Evolutionary conservation across 2,888 invertebrate species (phyloP).

Genomic region (Drosophila pseudotakahashii): DNA sequence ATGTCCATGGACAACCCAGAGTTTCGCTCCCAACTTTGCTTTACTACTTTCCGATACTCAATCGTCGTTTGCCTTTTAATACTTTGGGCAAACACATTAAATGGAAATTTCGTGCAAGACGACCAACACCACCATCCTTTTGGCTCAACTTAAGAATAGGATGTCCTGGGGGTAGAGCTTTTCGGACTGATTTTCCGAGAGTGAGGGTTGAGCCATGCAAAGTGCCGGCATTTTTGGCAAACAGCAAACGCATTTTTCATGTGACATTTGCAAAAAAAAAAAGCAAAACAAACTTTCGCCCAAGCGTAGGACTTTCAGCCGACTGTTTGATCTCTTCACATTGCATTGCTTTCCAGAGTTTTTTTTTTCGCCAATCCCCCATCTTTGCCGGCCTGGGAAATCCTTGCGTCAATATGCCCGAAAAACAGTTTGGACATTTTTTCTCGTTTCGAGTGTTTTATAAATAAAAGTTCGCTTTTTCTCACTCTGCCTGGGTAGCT

Average conservation of each 20-base stretch:
- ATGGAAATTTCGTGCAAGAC: slow-evolving; percentile 73
- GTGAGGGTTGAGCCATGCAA: slow-evolving; percentile 58
- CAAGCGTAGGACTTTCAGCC: slow-evolving; percentile 45
- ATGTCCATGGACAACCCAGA: slow-evolving; percentile 44
- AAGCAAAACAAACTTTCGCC: slow-evolving; percentile 69
- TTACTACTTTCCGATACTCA: slow-evolving; percentile 79
- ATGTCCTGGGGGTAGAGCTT: slow-evolving; percentile 20
- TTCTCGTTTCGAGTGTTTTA: slow-evolving; percentile 71
- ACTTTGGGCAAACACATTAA: slow-evolving; percentile 76
- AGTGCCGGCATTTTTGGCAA: slow-evolving; percentile 70
- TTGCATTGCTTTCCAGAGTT: slow-evolving; percentile 54
- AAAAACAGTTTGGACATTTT: slow-evolving; percentile 54
- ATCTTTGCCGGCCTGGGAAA: slow-evolving; percentile 50
- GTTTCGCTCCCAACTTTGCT: slow-evolving; percentile 55
- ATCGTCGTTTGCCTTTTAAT: slow-evolving; percentile 79
- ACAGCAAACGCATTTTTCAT: slow-evolving; percentile 75
- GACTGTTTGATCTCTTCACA: slow-evolving; percentile 74
- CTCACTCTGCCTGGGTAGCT: slow-evolving; percentile 12
- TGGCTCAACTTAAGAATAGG: slow-evolving; percentile 25
- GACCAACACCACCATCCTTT: slow-evolving; percentile 37
- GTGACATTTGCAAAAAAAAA: slow-evolving; percentile 71
- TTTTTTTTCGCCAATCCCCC: slow-evolving; percentile 13
- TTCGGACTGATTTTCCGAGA: slow-evolving; percentile 10
- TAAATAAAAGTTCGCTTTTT: slow-evolving; percentile 66
- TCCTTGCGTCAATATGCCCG: slow-evolving; percentile 69